These are phyloP conservation scores for Nomada flava DNA, from an alignment of 2,888 invertebrate species.

Conservation along the genomic window DNA sequence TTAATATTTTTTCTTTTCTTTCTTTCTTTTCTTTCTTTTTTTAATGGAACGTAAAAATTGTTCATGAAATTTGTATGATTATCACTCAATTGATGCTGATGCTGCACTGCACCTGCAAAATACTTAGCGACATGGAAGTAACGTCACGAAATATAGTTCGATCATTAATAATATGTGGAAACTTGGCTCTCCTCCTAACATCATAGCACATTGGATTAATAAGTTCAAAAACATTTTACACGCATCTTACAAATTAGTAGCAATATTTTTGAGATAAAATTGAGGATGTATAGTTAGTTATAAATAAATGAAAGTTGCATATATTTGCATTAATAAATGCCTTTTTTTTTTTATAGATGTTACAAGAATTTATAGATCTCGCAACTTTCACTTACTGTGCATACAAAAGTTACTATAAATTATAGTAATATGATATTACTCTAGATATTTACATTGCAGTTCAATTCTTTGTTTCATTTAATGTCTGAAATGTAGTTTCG, in stretches of 20 bases:
- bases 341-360: constrained; percentile 13
- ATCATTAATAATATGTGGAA: constrained; percentile 66
- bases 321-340: constrained; percentile 20
- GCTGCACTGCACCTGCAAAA: constrained; percentile 83
- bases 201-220: constrained; percentile 71
- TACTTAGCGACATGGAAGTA: constrained; percentile 81
- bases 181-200: constrained; percentile 70
- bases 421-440: constrained; percentile 79
- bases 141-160: constrained; percentile 71
- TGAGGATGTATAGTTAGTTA: constrained; percentile 70
- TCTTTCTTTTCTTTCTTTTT: constrained; percentile 63
- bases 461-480: constrained; percentile 68
- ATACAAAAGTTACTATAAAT: constrained; percentile 80
- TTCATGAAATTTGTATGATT: constrained; percentile 73
- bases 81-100: constrained; percentile 79
- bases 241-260: constrained; percentile 76
- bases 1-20: constrained; percentile 66
- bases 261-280: constrained; percentile 74
- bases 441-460: constrained; percentile 81
- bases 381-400: constrained; percentile 81
- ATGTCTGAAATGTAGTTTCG: not conserved
- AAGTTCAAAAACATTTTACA: constrained; percentile 69
- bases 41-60: constrained; percentile 74
- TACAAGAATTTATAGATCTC: constrained; percentile 33
- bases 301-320: constrained; percentile 79